Evolutionary conservation across 2,888 invertebrate species (phyloP).

Genomic region (Pristionchus entomophagus): DNA sequence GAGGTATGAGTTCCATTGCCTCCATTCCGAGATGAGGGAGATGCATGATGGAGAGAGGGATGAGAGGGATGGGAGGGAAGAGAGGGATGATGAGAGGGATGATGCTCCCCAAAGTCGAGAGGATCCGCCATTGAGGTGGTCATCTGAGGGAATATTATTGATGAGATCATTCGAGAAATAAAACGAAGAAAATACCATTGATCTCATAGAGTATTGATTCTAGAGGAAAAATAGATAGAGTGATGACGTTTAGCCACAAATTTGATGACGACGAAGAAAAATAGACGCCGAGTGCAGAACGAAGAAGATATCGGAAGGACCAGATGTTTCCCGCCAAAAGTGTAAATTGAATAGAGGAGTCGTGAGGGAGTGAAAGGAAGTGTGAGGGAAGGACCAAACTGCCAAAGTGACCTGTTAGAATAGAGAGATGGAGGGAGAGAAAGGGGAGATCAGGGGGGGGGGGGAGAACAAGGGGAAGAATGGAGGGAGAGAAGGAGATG

Average conservation of each 20-base stretch:
- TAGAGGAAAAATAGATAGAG: too few species aligned
- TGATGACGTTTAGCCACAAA: too few species aligned
- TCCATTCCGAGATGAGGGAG: background rate
- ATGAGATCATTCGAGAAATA: background rate
- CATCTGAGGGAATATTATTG: background rate
- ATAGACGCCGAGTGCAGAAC: background rate
- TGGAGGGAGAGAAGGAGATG: background rate
- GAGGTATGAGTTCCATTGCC: background rate
- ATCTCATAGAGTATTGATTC: too few species aligned
- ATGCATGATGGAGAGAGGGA: too few species aligned
- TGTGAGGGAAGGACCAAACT: conserved; percentile 18
- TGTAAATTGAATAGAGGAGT: conserved; percentile 26
- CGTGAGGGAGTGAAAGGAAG: conserved; percentile 4
- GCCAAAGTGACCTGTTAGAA: conserved; percentile 34
- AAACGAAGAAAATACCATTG: background rate
- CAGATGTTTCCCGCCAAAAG: conserved; percentile 22
- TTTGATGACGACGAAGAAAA: too few species aligned
- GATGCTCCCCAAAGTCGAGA: conserved; percentile 41
- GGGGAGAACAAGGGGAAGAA: background rate
- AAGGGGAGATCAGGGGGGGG: background rate
- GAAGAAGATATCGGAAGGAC: background rate
- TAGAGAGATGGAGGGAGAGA: background rate
- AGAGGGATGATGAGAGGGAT: background rate
- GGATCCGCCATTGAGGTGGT: conserved; percentile 43
- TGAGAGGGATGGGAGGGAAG: too few species aligned